Evolutionary conservation across 2,888 invertebrate genomes (phyloP), one percentile per base, ranked within the genome.

Genomic region (Panopea generosa): DNA sequence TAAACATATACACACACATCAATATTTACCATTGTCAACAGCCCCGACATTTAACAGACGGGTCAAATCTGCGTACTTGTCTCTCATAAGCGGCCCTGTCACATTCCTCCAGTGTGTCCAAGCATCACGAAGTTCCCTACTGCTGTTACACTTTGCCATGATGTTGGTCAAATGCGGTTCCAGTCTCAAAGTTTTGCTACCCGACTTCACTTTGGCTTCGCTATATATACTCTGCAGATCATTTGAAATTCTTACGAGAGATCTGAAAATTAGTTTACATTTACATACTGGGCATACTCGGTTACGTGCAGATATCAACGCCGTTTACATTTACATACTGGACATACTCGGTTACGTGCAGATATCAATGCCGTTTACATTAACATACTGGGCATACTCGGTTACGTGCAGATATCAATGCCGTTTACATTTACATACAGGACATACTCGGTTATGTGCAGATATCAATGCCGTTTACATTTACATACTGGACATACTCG

Each of bases 101-200:
- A 95, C 95, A 70, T 97, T 96, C 75, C 97, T 94, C 95, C 96
- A 97, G 62, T 95, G 95, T 85, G 94, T 94, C 97, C 97, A 98
- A 0, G 96, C 95, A 86, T 96, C 95, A 20, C 95, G 88, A 55
- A 97, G 92, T 86, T 96, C 96, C n/a, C 95, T 95, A 74, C 96
- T 96, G 83, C 96, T 95, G 76, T 95, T 77, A 22, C 85, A 84
- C 2, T 78, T 57, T 1, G 87, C 83, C 87, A 92, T 88, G 18
- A 89, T 59, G 4, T 83, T 33, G 0, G 80, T 74, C n/a, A 92
- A 68, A 38, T 87, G 87, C 22, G 93, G 93, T 33, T 89, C 87
- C 43, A 89, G 50, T 20, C 7, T 45, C 45, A 33, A 33, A 11
- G 33, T 4, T 4, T 11, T 11, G 0, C 56, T 52, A 16, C 55